Conservation (phyloP, 2,797 vertebrate species). For the Synaphobranchus kaupii region DNA sequence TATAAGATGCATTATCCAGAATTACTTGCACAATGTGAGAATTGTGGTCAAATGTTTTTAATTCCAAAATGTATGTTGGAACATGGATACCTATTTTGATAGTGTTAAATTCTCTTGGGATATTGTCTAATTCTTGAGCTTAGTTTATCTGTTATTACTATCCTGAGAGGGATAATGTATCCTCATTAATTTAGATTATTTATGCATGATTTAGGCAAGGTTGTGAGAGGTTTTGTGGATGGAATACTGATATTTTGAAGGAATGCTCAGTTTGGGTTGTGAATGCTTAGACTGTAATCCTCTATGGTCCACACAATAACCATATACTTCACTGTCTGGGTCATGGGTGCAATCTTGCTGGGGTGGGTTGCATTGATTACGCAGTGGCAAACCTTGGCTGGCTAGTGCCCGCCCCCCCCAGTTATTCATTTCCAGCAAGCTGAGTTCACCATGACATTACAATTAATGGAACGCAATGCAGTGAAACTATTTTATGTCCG, state of each 20-base stretch:
- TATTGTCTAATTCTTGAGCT: not conserved
- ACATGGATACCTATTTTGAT: not conserved
- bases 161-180: not conserved
- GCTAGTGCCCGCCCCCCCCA: not conserved
- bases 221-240: not conserved
- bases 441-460: not conserved
- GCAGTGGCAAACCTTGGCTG: not conserved
- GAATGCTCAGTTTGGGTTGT: not conserved
- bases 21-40: not conserved
- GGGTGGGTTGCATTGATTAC: not conserved
- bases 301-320: not conserved
- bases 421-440: not conserved
- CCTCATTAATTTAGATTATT: not conserved
- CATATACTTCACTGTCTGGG: not conserved
- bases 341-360: not conserved
- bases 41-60: not conserved
- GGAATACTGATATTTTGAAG: not conserved
- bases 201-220: not conserved
- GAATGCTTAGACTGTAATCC: not conserved
- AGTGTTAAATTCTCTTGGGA: not conserved
- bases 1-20: not conserved
- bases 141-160: not conserved
- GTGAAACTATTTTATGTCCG: not conserved
- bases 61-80: not conserved
- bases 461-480: not conserved